A percentile compares a stretch with the other conserved stretches of the same genome.
phyloP scores from a whole-genome alignment of 2,888 invertebrate genomes.

The Conistra vaccinii region DNA sequence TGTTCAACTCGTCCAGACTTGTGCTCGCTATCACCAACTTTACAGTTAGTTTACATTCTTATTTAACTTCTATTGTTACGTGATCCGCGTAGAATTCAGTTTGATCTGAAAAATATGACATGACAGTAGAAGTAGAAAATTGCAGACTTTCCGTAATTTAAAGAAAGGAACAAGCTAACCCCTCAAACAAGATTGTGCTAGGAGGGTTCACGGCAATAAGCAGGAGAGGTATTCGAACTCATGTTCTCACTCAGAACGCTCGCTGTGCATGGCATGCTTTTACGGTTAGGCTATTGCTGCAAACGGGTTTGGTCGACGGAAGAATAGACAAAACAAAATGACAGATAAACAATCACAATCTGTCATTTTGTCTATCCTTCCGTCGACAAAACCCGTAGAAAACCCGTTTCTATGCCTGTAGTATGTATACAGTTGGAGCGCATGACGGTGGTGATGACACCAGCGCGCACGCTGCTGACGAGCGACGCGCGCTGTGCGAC shows the following conservation, averaged over 20 bases:
- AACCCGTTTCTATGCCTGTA: too few relatives aligned
- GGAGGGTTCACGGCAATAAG: not conserved
- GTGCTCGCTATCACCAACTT: conserved; percentile 82
- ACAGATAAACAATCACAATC: too few relatives aligned
- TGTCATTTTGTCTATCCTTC: too few relatives aligned
- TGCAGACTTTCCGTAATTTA: not conserved
- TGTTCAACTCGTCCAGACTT: conserved; percentile 84
- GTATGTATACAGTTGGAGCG: conserved; percentile 73
- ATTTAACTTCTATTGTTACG: not conserved
- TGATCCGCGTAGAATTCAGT: not conserved
- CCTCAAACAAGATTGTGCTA: not conserved
- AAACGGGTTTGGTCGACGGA: too few relatives aligned
- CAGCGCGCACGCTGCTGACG: conserved; percentile 74
- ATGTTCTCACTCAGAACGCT: not conserved
- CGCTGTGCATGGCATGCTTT: not conserved
- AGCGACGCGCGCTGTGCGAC: conserved; percentile 69
- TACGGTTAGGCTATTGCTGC: too few relatives aligned
- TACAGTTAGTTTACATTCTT: conserved; percentile 72
- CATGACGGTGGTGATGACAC: conserved; percentile 82
- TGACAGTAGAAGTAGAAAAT: not conserved
- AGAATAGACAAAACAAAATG: too few relatives aligned
- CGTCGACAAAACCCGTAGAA: too few relatives aligned
- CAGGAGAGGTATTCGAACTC: not conserved
- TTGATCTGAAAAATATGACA: not conserved
- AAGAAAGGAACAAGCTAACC: not conserved